Conservation (phyloP, 1,140 invertebrate genomes). For the Drosophila yakuba region DNA sequence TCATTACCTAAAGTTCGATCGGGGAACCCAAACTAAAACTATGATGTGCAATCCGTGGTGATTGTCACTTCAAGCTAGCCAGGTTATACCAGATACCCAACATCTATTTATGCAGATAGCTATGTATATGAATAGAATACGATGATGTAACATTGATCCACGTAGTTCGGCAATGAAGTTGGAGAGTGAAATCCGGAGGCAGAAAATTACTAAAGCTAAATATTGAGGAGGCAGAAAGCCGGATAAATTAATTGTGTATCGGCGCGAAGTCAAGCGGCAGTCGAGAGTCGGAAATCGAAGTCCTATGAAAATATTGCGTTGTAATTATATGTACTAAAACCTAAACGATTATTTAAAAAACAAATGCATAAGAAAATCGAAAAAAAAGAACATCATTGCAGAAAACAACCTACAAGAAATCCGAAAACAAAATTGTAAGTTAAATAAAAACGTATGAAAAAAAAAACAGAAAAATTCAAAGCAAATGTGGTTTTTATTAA, state of each 20-base stretch:
- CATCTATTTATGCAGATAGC: constrained; percentile 60
- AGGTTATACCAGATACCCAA: constrained; percentile 50
- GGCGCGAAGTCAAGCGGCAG: constrained; percentile 13
- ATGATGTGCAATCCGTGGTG: constrained; percentile 27
- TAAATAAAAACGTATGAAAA: constrained; percentile 69
- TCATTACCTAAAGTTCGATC: neutral
- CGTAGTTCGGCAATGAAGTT: constrained; percentile 30
- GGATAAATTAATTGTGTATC: constrained; percentile 32
- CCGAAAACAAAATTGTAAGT: constrained; percentile 59
- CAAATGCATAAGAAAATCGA: constrained; percentile 33
- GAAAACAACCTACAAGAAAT: constrained; percentile 27
- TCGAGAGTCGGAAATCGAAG: constrained; percentile 34
- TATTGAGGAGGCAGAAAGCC: constrained; percentile 11
- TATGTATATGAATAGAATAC: constrained; percentile 61
- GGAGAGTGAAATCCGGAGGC: neutral
- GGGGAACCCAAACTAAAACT: neutral
- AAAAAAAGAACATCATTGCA: constrained; percentile 30
- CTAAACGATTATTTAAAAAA: constrained; percentile 43
- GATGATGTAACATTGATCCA: constrained; percentile 42
- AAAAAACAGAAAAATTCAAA: constrained; percentile 13
- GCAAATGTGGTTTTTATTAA: neutral
- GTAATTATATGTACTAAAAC: constrained; percentile 54
- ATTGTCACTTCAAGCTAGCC: constrained; percentile 57
- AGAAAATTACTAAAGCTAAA: constrained; percentile 15
- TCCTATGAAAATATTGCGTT: constrained; percentile 67